These are phyloP conservation scores for Homarus americanus DNA, from an alignment of 1,140 invertebrate species.

Conservation along the genomic window DNA sequence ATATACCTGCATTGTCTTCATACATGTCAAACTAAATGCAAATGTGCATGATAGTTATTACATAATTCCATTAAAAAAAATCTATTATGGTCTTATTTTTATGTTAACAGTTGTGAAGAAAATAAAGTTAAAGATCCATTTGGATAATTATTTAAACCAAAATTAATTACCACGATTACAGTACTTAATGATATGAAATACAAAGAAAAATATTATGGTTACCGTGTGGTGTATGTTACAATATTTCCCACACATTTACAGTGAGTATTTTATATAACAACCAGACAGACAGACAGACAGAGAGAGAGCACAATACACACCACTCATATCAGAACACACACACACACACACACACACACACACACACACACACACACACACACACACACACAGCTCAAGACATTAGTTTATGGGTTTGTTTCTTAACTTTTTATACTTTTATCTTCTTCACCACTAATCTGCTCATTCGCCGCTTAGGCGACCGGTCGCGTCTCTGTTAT, in stretches of 20 bases:
- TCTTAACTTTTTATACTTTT: background rate
- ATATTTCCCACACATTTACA: background rate
- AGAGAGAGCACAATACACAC: background rate
- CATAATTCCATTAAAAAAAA: too few relatives aligned
- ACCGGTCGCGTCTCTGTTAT: too few relatives aligned
- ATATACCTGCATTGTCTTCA: too few relatives aligned
- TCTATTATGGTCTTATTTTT: background rate
- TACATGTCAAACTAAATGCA: too few relatives aligned
- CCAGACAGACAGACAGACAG: background rate
- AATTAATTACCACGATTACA: too few relatives aligned
- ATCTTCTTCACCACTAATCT: too few relatives aligned
- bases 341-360: background rate
- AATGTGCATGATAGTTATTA: too few relatives aligned
- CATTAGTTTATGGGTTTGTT: background rate
- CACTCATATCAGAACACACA: too few relatives aligned
- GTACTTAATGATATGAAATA: too few relatives aligned
- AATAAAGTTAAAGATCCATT: background rate
- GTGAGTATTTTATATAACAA: background rate
- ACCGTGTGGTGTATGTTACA: background rate
- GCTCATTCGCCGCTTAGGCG: too few relatives aligned
- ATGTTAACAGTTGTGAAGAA: background rate
- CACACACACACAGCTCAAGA: background rate
- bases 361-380: slow-evolving; percentile 6
- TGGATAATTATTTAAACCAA: background rate
- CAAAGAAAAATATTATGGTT: too few relatives aligned